phyloP scores from a whole-genome alignment of 2,888 invertebrate species.

The Drosophila mercatorum region DNA sequence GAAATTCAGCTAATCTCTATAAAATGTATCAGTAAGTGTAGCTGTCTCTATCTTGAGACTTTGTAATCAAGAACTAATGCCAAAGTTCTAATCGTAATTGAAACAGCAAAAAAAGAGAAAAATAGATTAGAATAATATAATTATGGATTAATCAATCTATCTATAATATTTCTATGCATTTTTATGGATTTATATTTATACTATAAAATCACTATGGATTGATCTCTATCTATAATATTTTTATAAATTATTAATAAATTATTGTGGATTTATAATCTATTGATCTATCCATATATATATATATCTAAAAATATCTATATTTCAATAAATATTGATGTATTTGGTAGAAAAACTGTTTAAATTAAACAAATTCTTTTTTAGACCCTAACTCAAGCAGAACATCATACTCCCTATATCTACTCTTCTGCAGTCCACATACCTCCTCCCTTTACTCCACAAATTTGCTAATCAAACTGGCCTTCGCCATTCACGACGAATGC shows the following conservation, averaged over 20 bases:
- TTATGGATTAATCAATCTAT: background rate
- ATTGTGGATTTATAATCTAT: no score
- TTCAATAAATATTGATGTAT: background rate
- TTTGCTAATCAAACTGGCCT: background rate
- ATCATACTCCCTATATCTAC: background rate
- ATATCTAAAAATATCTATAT: background rate
- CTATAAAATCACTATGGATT: no score
- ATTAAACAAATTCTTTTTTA: no score
- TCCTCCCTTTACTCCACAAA: background rate
- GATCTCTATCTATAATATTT: no score
- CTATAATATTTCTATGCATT: background rate
- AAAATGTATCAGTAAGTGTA: constrained; percentile 1
- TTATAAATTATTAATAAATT: no score
- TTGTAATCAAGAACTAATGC: background rate
- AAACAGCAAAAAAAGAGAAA: background rate
- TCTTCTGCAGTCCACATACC: background rate
- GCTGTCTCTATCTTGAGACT: background rate
- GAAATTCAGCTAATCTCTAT: background rate
- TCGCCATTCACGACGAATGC: background rate
- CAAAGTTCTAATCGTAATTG: background rate
- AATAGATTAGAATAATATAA: background rate
- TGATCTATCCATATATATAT: background rate
- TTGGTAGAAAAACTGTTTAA: no score
- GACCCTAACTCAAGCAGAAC: background rate
- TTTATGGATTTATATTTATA: no score